A percentile compares a stretch with the other conserved stretches of the same genome.
phyloP scores from a whole-genome alignment of 2,888 invertebrate genomes.

The Sphinx pinastri region DNA sequence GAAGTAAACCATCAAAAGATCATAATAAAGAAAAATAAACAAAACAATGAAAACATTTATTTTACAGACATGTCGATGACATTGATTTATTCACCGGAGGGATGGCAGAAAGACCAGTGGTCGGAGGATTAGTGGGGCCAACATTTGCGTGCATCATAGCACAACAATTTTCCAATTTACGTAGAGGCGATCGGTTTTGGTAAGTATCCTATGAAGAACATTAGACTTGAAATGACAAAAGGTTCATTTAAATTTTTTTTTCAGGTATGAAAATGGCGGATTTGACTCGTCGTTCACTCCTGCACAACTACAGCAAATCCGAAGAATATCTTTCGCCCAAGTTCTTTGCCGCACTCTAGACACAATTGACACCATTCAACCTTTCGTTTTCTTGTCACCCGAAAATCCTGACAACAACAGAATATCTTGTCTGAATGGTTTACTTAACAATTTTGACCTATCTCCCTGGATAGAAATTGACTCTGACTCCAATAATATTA shows the following conservation, averaged over 20 bases:
- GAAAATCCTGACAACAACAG: slow-evolving; percentile 85
- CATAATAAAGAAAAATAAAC: too few relatives aligned
- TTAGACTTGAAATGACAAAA: not conserved
- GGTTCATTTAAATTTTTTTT: slow-evolving; percentile 26
- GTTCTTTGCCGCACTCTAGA: slow-evolving; percentile 88
- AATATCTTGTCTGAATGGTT: slow-evolving; percentile 81
- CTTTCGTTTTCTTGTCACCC: slow-evolving; percentile 87
- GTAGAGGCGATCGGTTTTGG: slow-evolving; percentile 92
- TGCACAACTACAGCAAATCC: slow-evolving; percentile 89
- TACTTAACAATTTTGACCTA: slow-evolving; percentile 84
- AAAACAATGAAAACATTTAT: not conserved
- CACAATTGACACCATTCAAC: slow-evolving; percentile 87
- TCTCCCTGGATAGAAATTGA: slow-evolving; percentile 85
- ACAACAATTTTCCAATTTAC: slow-evolving; percentile 91
- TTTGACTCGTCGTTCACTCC: slow-evolving; percentile 90
- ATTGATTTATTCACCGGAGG: slow-evolving; percentile 94
- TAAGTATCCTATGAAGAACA: slow-evolving; percentile 42
- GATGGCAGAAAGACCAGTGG: slow-evolving; percentile 91
- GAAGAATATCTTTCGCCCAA: slow-evolving; percentile 88
- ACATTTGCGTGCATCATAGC: slow-evolving; percentile 95
- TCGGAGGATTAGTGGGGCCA: slow-evolving; percentile 92
- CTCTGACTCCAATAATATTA: slow-evolving; percentile 67
- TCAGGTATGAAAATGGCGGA: slow-evolving; percentile 90
- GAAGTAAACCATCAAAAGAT: too few relatives aligned
- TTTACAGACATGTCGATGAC: slow-evolving; percentile 87